A percentile compares a stretch with the other conserved stretches of the same genome.
Evolutionary conservation across 2,888 invertebrate genomes (phyloP).

Genomic region (Tachina lurida): DNA sequence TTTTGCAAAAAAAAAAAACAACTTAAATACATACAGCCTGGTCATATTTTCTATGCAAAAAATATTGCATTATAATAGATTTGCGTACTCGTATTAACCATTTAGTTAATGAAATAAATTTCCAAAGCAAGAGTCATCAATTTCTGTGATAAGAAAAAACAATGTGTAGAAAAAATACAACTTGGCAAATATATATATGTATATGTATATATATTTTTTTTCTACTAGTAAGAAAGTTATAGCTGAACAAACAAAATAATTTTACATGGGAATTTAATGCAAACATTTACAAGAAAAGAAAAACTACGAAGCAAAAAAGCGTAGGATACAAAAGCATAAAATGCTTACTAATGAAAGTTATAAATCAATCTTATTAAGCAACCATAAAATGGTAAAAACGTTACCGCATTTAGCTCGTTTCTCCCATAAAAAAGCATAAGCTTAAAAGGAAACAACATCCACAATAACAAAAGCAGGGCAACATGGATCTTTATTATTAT

Average conservation of each 20-base stretch:
- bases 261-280: background rate
- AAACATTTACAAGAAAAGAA: conserved; percentile 37
- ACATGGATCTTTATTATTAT: conserved; percentile 45
- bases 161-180: conserved; percentile 1
- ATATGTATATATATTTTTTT: background rate
- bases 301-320: background rate
- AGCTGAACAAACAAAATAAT: conserved; percentile 12
- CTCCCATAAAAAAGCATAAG: background rate
- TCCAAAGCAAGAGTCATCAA: background rate
- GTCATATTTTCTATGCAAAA: background rate
- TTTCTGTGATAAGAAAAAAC: conserved; percentile 9
- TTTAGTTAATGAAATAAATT: background rate
- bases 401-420: conserved; percentile 18
- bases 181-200: background rate
- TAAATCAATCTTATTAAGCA: conserved; percentile 68
- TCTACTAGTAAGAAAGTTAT: background rate
- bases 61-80: background rate
- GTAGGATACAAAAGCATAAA: background rate
- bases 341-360: conserved; percentile 59
- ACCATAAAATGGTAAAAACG: conserved; percentile 51
- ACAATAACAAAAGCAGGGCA: conserved; percentile 5
- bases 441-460: background rate
- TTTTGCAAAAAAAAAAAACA: too few relatives aligned
- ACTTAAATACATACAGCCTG: too few relatives aligned
- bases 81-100: background rate